Percentiles rank a stretch among this genome's conserved stretches.
Conservation (phyloP, 2,113 vertebrate genomes). For the Grallaria varia region DNA sequence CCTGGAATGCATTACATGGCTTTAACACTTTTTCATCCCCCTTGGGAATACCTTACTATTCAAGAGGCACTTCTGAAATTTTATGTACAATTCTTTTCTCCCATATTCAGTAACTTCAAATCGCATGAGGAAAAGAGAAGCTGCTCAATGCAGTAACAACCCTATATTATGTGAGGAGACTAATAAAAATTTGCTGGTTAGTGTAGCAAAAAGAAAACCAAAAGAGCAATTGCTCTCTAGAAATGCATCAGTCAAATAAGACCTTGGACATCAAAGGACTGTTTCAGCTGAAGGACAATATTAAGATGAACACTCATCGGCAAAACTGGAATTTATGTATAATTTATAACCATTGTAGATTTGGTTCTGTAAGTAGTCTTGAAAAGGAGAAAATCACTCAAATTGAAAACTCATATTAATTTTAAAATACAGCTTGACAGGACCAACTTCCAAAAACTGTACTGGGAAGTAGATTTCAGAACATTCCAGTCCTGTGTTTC, state of each 20-base stretch:
- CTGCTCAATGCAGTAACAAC: neutral
- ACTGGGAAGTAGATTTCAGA: neutral
- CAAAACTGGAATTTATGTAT: neutral
- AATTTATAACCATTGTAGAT: neutral
- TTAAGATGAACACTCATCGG: neutral
- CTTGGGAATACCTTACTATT: neutral
- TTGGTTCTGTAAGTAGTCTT: neutral
- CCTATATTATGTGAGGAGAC: neutral
- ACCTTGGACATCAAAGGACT: neutral
- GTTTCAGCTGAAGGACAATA: neutral
- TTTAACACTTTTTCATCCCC: neutral
- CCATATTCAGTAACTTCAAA: neutral
- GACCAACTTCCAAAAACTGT: neutral
- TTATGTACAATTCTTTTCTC: neutral
- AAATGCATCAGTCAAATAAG: neutral
- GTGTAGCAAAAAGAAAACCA: neutral
- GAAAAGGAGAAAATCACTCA: neutral
- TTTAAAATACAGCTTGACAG: neutral
- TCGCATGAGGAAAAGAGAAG: neutral
- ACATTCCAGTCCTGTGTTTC: neutral
- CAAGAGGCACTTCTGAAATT: neutral
- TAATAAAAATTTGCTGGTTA: neutral
- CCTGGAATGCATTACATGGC: neutral
- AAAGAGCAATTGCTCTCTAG: neutral
- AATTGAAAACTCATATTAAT: neutral